Evolutionary conservation across 2,888 invertebrate species (phyloP).

Genomic region (Pasiphila rectangulata): DNA sequence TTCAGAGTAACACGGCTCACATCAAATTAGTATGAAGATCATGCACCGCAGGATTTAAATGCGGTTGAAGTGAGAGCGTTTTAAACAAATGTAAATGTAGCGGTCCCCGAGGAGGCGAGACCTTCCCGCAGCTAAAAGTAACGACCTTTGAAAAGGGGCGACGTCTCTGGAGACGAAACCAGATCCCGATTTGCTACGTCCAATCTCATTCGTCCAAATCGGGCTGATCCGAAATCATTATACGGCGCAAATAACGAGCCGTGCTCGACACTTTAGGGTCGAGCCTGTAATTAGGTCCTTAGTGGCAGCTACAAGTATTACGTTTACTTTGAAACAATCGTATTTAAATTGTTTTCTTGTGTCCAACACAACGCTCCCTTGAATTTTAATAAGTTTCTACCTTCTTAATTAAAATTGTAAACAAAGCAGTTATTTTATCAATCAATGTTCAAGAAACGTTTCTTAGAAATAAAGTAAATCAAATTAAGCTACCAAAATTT

Average conservation of each 20-base stretch:
- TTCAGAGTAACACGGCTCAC: slow-evolving; percentile 9
- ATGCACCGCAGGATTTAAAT: slow-evolving; percentile 42
- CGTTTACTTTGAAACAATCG: slow-evolving; percentile 50
- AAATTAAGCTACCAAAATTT: slow-evolving; percentile 17
- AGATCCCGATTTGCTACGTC: slow-evolving; percentile 41
- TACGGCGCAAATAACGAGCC: slow-evolving; percentile 42
- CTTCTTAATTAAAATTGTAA: slow-evolving; percentile 59
- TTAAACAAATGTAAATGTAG: slow-evolving; percentile 49
- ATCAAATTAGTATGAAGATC: slow-evolving; percentile 34
- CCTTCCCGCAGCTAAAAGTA: slow-evolving; percentile 48
- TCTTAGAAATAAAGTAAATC: slow-evolving; percentile 30
- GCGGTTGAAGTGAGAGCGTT: slow-evolving; percentile 43
- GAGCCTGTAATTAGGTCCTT: slow-evolving; percentile 38
- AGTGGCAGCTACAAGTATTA: slow-evolving; percentile 43
- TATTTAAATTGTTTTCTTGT: slow-evolving; percentile 47
- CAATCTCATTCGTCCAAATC: slow-evolving; percentile 31
- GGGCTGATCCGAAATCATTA: slow-evolving; percentile 49
- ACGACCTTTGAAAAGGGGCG: slow-evolving; percentile 47
- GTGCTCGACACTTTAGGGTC: slow-evolving; percentile 29
- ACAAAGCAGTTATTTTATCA: slow-evolving; percentile 41
- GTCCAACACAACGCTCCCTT: slow-evolving; percentile 42
- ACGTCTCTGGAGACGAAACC: slow-evolving; percentile 45
- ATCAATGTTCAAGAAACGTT: slow-evolving; percentile 55
- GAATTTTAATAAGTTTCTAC: slow-evolving; percentile 59
- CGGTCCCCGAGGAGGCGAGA: slow-evolving; percentile 39